These are phyloP conservation scores for Hystrix cristata DNA, from an alignment of 2,113 vertebrate species.

Conservation along the genomic window DNA sequence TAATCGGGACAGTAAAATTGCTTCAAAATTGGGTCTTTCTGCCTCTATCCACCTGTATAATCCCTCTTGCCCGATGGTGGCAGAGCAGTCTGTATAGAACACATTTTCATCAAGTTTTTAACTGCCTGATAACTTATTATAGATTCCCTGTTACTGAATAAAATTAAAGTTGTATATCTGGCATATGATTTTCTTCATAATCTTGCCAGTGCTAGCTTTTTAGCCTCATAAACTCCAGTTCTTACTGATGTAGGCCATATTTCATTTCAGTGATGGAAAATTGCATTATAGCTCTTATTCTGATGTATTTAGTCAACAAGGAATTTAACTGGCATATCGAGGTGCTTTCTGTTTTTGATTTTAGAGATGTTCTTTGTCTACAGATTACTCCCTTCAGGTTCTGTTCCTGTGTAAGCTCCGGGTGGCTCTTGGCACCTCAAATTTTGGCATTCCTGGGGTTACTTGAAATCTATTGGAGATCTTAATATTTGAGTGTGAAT, in stretches of 20 bases:
- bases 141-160: background rate
- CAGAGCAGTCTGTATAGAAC: background rate
- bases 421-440: background rate
- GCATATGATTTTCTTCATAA: background rate
- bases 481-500: background rate
- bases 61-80: background rate
- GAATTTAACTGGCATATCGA: background rate
- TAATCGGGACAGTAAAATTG: background rate
- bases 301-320: background rate
- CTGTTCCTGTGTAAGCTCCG: background rate
- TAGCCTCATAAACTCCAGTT: background rate
- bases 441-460: background rate
- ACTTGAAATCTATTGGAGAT: background rate
- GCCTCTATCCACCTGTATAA: background rate
- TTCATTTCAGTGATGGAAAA: conserved; percentile 11
- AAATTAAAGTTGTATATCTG: background rate
- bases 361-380: background rate
- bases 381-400: background rate
- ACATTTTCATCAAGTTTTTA: background rate
- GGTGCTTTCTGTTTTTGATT: background rate
- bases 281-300: background rate
- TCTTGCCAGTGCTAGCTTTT: background rate
- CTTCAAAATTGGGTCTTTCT: background rate
- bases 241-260: background rate
- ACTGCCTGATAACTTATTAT: background rate